Conservation (phyloP, 2,888 invertebrate genomes). For the Clunio marinus region DNA sequence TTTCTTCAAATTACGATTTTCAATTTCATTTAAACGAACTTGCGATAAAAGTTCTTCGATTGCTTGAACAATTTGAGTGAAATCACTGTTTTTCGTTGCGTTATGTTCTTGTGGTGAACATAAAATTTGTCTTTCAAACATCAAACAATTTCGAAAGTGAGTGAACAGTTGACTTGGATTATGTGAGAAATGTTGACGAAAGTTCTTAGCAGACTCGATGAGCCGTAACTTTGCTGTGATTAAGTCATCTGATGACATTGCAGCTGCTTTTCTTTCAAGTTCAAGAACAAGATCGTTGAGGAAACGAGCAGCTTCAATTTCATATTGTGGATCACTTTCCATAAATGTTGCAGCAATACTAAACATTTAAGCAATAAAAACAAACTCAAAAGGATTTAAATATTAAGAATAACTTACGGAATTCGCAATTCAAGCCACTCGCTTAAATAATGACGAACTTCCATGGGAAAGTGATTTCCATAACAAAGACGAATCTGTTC, state of each 20-base stretch:
- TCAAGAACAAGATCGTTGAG: slow-evolving; percentile 53
- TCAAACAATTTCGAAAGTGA: slow-evolving; percentile 37
- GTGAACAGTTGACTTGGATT: slow-evolving; percentile 36
- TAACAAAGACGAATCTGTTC: slow-evolving; percentile 80
- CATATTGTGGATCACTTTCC: slow-evolving; percentile 30
- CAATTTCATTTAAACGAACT: slow-evolving; percentile 33
- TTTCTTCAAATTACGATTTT: slow-evolving; percentile 38
- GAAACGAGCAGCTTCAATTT: slow-evolving; percentile 46
- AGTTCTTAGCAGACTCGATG: slow-evolving; percentile 71
- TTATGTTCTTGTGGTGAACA: slow-evolving; percentile 35
- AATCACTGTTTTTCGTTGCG: slow-evolving; percentile 31
- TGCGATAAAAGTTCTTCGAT: slow-evolving; percentile 31
- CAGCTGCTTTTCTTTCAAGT: slow-evolving; percentile 65
- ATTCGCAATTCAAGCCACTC: slow-evolving; percentile 88
- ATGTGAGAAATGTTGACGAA: slow-evolving; percentile 51
- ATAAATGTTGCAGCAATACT: slow-evolving; percentile 14
- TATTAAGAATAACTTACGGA: slow-evolving; percentile 62
- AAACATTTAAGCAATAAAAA: slow-evolving; percentile 7
- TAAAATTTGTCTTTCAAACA: slow-evolving; percentile 37
- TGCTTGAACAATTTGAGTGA: slow-evolving; percentile 36
- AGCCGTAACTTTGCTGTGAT: slow-evolving; percentile 76
- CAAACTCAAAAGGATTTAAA: neutral
- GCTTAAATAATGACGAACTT: slow-evolving; percentile 87
- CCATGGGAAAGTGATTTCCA: slow-evolving; percentile 86
- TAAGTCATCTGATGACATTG: slow-evolving; percentile 59